These are phyloP conservation scores for Enteromius viviparus DNA, from an alignment of 2,797 vertebrate genomes.

Conservation along the genomic window DNA sequence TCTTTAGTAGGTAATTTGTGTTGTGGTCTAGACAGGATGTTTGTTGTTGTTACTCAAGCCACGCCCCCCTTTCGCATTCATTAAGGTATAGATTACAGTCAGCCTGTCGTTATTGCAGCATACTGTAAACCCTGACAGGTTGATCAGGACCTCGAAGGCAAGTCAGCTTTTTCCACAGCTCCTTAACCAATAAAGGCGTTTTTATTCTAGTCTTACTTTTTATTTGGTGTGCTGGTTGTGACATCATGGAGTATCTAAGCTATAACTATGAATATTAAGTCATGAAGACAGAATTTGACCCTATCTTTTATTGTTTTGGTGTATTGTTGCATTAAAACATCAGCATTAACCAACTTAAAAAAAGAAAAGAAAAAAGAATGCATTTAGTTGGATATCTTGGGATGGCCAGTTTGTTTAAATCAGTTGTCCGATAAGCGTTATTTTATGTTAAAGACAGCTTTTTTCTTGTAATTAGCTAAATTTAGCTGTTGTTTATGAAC, in stretches of 20 bases:
- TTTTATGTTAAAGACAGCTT: neutral
- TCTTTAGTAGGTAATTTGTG: neutral
- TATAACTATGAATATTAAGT: neutral
- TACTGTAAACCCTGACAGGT: neutral
- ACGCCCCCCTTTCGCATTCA: neutral
- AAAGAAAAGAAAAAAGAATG: too few species aligned
- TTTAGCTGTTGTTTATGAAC: neutral
- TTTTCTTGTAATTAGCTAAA: neutral
- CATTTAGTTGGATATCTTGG: neutral
- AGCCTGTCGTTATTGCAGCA: neutral
- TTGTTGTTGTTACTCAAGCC: neutral
- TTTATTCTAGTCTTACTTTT: neutral
- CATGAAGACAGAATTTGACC: neutral
- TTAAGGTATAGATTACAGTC: neutral
- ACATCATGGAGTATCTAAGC: neutral
- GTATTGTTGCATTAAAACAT: neutral
- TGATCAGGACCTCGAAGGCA: neutral
- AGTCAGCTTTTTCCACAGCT: neutral
- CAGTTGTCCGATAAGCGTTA: neutral
- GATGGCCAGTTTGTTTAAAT: neutral
- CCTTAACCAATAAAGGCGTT: neutral
- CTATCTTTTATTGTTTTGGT: neutral
- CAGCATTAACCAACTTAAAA: neutral
- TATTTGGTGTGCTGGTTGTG: neutral
- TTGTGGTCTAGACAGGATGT: slow-evolving; percentile 9